Evolutionary conservation across 2,888 invertebrate genomes (phyloP).

Genomic region (Campoletis raptor): DNA sequence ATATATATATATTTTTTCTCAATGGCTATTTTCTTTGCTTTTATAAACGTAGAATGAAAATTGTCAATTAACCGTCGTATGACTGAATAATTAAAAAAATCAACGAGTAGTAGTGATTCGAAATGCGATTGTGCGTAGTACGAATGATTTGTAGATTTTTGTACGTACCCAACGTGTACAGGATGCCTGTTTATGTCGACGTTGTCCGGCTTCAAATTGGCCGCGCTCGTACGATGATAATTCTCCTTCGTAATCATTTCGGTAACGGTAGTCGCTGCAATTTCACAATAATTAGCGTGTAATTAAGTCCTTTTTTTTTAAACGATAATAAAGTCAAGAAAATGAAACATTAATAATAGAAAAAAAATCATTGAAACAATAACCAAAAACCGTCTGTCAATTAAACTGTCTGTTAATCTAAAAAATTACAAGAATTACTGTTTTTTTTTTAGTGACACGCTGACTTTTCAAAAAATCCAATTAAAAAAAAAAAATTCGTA

Average conservation of each 20-base stretch:
- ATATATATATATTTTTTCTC: neutral
- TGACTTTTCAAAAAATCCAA: too few species aligned
- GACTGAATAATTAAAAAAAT: slow-evolving; percentile 59
- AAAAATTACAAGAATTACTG: too few species aligned
- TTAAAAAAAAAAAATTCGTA: too few species aligned
- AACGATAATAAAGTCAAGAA: neutral
- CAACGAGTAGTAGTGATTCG: slow-evolving; percentile 49
- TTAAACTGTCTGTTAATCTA: too few species aligned
- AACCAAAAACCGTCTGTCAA: neutral
- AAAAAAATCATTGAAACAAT: neutral
- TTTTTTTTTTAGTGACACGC: too few species aligned
- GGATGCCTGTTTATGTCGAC: slow-evolving; percentile 88
- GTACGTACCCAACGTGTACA: slow-evolving; percentile 88
- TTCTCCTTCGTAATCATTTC: slow-evolving; percentile 85
- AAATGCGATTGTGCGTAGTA: slow-evolving; percentile 65
- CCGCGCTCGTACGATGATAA: slow-evolving; percentile 85
- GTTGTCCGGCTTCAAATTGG: slow-evolving; percentile 88
- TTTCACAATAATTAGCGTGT: slow-evolving; percentile 45
- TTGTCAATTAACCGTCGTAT: slow-evolving; percentile 57
- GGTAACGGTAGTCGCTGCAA: slow-evolving; percentile 82
- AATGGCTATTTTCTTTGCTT: slow-evolving; percentile 44
- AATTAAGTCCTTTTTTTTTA: neutral
- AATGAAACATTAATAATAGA: neutral
- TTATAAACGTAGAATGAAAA: neutral
- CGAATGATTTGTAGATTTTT: slow-evolving; percentile 11